Evolutionary conservation across 2,888 invertebrate species (phyloP), one percentile per base, ranked within the genome.

Genomic region (Limnephilus lunatus): DNA sequence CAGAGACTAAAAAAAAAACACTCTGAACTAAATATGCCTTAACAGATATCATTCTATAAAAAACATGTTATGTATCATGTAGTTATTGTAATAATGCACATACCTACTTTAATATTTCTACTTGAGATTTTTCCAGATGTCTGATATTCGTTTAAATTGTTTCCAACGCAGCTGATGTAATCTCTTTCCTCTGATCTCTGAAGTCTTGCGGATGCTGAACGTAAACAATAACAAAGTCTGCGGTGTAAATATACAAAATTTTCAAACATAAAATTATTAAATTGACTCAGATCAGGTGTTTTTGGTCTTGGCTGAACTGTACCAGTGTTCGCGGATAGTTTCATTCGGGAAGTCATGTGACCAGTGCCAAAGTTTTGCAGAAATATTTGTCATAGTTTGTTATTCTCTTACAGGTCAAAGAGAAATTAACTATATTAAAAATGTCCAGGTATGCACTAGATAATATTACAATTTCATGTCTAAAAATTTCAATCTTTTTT

Each of bases 171-270:
- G 25, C 68, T 11, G 68, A 68, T 68, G 68, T 68, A 68, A 68
- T 68, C 68, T 25, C 68, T 7, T 68, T 68, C 25, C 68, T 68
- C 9, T 25, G 68, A 68, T 68, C 68, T 68, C 25, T n/a, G n/a
- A n/a, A 68, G 68, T 68, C 25, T 68, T 68, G 68, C 68, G 68
- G n/a, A 25, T n/a, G 68, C 68, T 25, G 25, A 68, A 68, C 68
- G 68, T 68, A 68, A 68, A 68, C 68, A 68, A 68, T 68, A 68
- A 68, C n/a, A 68, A 68, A 68, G 68, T 68, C 68, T 68, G 68
- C 68, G 68, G 68, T 68, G 68, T 68, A 68, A 68, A 68, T 68
- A 68, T 25, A 68, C 68, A 68, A 68, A 68, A 25, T 68, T 68
- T 68, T 68, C 68, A 68, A 68, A 25, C 9, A n/a, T 4, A 68